Percentiles rank a stretch among this genome's conserved stretches.
Conservation (phyloP, 2,888 invertebrate species). For the Brachylomia viminalis region DNA sequence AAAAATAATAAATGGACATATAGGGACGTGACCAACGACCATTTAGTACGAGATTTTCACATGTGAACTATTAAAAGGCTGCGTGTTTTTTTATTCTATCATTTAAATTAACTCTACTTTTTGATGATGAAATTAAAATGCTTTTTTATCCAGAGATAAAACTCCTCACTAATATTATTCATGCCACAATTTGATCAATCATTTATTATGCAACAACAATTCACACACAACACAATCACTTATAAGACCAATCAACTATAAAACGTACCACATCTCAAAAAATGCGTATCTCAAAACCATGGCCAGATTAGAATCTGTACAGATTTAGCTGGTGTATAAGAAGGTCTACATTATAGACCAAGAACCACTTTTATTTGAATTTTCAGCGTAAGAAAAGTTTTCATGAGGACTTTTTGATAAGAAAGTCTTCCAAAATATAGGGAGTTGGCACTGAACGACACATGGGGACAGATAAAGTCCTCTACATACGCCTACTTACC, state of each 20-base stretch:
- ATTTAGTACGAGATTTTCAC: constrained; percentile 33
- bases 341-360: neutral
- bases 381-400: neutral
- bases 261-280: neutral
- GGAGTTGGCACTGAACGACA: neutral
- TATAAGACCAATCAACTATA: neutral
- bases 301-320: neutral
- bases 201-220: neutral
- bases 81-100: neutral
- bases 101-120: neutral
- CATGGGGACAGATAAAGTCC: neutral
- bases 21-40: constrained; percentile 32
- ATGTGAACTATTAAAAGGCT: constrained; percentile 18
- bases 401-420: neutral
- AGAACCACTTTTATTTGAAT: neutral
- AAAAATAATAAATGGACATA: constrained; percentile 62
- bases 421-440: neutral
- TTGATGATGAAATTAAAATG: too few species aligned
- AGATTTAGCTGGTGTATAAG: neutral
- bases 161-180: neutral
- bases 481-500: neutral
- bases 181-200: neutral
- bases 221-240: neutral
- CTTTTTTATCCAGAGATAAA: neutral
- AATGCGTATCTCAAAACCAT: neutral